These are phyloP conservation scores for Trissolcus basalis DNA, from an alignment of 1,140 invertebrate species.

Conservation along the genomic window DNA sequence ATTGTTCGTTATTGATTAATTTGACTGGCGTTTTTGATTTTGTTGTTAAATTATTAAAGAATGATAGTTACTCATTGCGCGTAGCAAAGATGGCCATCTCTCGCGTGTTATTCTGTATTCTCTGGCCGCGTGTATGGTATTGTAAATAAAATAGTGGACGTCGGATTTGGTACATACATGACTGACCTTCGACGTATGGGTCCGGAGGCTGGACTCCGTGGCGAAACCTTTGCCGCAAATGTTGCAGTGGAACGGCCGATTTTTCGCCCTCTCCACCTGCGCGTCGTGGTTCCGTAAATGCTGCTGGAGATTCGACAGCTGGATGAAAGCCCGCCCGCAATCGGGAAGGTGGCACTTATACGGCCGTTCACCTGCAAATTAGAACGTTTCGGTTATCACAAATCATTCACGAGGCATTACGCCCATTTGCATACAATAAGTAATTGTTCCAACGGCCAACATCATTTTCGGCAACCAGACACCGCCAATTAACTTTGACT, in stretches of 20 bases:
- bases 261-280: slow-evolving; percentile 95
- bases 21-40: slow-evolving; percentile 24
- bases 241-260: slow-evolving; percentile 95
- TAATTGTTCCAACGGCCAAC: slow-evolving; percentile 29
- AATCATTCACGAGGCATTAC: slow-evolving; percentile 35
- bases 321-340: slow-evolving; percentile 96
- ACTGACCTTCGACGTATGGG: slow-evolving; percentile 97
- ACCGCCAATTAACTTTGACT: slow-evolving; percentile 17
- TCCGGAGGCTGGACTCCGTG: slow-evolving; percentile 94
- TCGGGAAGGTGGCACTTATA: slow-evolving; percentile 97
- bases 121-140: slow-evolving; percentile 61
- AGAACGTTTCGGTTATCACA: slow-evolving; percentile 57
- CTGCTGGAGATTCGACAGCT: slow-evolving; percentile 97
- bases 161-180: slow-evolving; percentile 81
- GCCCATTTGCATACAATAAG: slow-evolving; percentile 50
- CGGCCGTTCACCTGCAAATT: slow-evolving; percentile 92
- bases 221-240: slow-evolving; percentile 98
- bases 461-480: slow-evolving; percentile 28
- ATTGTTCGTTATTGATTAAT: slow-evolving; percentile 44
- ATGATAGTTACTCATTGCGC: slow-evolving; percentile 58
- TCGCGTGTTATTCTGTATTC: slow-evolving; percentile 61
- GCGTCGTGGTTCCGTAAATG: slow-evolving; percentile 97
- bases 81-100: slow-evolving; percentile 46
- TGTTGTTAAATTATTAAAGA: slow-evolving; percentile 54
- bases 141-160: slow-evolving; percentile 69